Base-by-base conservation (phyloP, 2,113 vertebrate species). In the Columba janthina region DNA sequence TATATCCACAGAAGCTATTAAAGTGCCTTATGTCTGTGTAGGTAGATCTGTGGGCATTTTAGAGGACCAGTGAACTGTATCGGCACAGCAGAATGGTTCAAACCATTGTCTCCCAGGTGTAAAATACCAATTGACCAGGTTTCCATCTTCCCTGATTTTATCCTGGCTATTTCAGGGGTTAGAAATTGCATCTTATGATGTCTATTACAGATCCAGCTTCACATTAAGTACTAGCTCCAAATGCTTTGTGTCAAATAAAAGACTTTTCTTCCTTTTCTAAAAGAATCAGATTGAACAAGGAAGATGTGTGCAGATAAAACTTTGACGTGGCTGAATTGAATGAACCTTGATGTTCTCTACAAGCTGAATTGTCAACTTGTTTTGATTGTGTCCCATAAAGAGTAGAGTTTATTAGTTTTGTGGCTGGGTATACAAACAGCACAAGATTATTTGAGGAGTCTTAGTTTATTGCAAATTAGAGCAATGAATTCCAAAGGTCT, bases 181-280 rank as follows among this genome's bases (percentile, higher is more conserved):
- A 64, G 42, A 6, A 58, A 17, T 11, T 1, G 1, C 0, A 0
- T 32, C 74, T 79, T 79, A 4, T 31, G 28, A 11, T 31, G 24
- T 56, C 11, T 69, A 0, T 61, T 66, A 50, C 28, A n/a, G 34
- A 16, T 61, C 31, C 20, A 50, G 10, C 3, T 9, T 69, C 25
- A 53, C 8, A 18, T 74, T 53, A 54, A 21, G 11, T 16, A 48
- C 61, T 69, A 21, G 29, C 36, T 79, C 25, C 32, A 74, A 42
- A 67, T 74, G 12, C 32, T 64, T 57, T 74, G 15, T 78, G 24
- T 74, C 25, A 38, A 11, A 12, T 26, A 74, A 57, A 6, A 42
- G 17, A 32, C 40, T 61, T 77, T 77, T 51, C 22, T 85, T 7
- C 12, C 17, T 54, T 79, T 77, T 71, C 26, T 61, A 10, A 66